Evolutionary conservation across 2,113 vertebrate genomes (phyloP), one percentile per base, ranked within the genome.

Genomic region (Notothenia rossii): DNA sequence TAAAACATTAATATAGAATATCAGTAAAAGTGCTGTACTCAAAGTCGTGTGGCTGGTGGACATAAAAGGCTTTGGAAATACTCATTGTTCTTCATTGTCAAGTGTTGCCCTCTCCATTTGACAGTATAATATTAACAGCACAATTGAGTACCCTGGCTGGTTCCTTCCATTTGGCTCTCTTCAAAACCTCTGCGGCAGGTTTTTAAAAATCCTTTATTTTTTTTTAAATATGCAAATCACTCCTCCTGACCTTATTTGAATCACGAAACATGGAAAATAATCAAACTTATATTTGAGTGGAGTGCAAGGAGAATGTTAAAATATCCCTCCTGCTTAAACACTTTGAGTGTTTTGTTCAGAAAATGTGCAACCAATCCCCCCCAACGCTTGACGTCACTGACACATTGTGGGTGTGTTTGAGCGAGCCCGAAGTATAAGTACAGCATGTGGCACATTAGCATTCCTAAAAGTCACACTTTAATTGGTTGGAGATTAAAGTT

Each of bases 401-500:
- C 46, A 69, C 9, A 11, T 59, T 63, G 65, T 7, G 18, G 60
- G 25, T 84, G 65, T 61, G 56, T 70, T 51, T 0, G 59, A 75
- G 78, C 43, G 49, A 20, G 59, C 49, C 36, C 15, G 0, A 65
- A 62, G 54, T 62, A 59, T 77, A 87, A 86, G 84, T 90, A 81
- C 87, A 83, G 74, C 74, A 75, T 73, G 84, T 87, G 88, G 85
- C 75, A 55, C 85, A 93, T 92, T 94, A 90, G 89, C 86, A 88
- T 89, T 92, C 79, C 78, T 89, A 90, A 94, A 93, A 94, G 90
- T 94, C 91, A 91, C 69, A 88, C 93, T 87, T 91, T 93, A 94
- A 93, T 93, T 93, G 89, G 85, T 89, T 83, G 72, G 90, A 92
- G 92, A 94, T 95, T 93, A 90, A 92, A 93, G 92, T 91, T 94